Base-by-base conservation (phyloP, 2,797 vertebrate species). In the Neosilurus mollespiculum region DNA sequence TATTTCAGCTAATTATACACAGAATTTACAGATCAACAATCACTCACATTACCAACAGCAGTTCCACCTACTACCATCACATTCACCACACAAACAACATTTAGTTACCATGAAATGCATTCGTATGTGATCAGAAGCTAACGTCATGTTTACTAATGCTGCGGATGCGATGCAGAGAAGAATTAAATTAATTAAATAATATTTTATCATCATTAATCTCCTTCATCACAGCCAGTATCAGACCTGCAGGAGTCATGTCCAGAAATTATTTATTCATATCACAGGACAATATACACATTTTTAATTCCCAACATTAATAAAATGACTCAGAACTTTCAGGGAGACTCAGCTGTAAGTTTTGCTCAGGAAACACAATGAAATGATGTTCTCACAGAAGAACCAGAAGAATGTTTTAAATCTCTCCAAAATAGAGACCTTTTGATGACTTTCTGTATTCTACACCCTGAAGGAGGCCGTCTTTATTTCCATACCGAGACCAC, bases 21-120 rank as follows among this genome's bases (percentile, higher is more conserved):
- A 37, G 56, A 83, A 86, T 88, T 83, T 86, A 86, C 85, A 88
- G 56, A 71, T 51, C 72, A 80, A 73, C 53, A 56, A 9, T 82
- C 75, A 11, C 53, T 81, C 81, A 78, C 69, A 43, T 67, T 34
- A 87, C 61, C 62, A 77, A 12, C 81, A 65, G 64, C 79, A 82
- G 83, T 54, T 72, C 51, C 59, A 81, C 24, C 81, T 76, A 83
- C 70, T 61, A 73, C 72, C 69, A 80, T 82, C 82, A 87, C 85
- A 80, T 71, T 80, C 80, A 88, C 84, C 81, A 82, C 43, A 87
- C 81, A 87, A 56, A 86, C 81, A 5, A 86, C 84, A 87, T 61
- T 62, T 66, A 86, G 72, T 85, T 43, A 70, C 59, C 54, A 77
- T 71, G 49, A 84, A 80, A 59, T 30, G 10, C 24, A 12, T 58